Evolutionary conservation across 2,888 invertebrate species (phyloP).

Genomic region (Clunio marinus): DNA sequence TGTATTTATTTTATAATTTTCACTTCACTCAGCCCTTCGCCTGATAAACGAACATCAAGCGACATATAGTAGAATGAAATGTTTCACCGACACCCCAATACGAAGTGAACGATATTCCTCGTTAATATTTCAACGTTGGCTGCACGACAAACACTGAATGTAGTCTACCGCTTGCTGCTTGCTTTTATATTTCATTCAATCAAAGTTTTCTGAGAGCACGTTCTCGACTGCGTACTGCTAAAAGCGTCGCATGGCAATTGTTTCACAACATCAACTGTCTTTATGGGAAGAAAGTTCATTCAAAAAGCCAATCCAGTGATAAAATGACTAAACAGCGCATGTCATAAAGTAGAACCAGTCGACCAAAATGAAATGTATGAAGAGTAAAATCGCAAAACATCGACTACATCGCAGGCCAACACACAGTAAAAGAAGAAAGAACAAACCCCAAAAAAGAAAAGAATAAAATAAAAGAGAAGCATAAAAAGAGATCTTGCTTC

Average conservation of each 20-base stretch:
- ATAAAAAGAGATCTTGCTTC: not conserved
- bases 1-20: constrained; percentile 35
- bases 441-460: too few relatives aligned
- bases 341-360: not conserved
- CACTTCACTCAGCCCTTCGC: constrained; percentile 9
- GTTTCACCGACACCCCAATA: constrained; percentile 9
- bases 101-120: constrained; percentile 23
- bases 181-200: constrained; percentile 39
- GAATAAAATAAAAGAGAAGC: too few relatives aligned
- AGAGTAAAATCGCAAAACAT: not conserved
- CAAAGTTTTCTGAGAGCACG: constrained; percentile 37
- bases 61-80: not conserved
- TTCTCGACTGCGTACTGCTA: constrained; percentile 37
- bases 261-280: not conserved
- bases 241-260: constrained; percentile 4
- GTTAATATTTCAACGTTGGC: constrained; percentile 38
- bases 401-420: not conserved
- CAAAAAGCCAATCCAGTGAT: not conserved
- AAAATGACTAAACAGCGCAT: too few relatives aligned
- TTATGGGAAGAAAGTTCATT: not conserved
- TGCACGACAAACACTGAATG: constrained; percentile 35
- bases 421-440: not conserved
- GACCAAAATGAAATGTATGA: not conserved
- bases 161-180: constrained; percentile 33
- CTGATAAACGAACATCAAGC: too few relatives aligned